phyloP scores from a whole-genome alignment of 2,113 vertebrate genomes.

The Orycteropus afer region DNA sequence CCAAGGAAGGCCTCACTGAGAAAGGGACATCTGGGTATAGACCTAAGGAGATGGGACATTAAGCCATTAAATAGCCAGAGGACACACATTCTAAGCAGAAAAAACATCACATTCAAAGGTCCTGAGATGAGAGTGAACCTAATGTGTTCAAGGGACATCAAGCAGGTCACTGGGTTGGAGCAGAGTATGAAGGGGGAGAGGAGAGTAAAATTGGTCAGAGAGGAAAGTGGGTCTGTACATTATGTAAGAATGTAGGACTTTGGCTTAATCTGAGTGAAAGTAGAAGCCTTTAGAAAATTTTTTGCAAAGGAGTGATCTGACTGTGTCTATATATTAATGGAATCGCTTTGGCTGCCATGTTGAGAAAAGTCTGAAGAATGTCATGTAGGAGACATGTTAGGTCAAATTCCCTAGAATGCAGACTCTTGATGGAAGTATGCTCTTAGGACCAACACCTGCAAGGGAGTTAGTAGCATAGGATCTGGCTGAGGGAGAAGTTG shows the following conservation, averaged over 20 bases:
- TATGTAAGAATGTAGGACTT: neutral
- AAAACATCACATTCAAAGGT: neutral
- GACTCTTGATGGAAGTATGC: neutral
- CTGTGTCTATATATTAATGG: neutral
- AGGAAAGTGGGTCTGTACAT: neutral
- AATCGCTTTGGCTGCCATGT: neutral
- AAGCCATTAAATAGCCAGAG: neutral
- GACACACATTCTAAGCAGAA: neutral
- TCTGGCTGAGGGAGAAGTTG: neutral
- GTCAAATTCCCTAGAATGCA: neutral
- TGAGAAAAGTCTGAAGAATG: neutral
- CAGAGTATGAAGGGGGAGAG: neutral
- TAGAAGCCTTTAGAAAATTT: neutral
- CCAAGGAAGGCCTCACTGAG: neutral
- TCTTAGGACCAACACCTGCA: neutral
- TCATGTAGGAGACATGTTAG: neutral
- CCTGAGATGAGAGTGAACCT: neutral
- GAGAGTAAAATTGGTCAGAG: neutral
- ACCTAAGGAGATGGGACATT: neutral
- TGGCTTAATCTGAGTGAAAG: neutral
- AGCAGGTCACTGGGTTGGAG: neutral
- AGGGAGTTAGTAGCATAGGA: neutral
- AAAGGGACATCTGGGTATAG: neutral
- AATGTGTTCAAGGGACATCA: neutral
- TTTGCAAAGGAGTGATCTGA: neutral